Percentiles rank a stretch among this genome's conserved stretches.
Evolutionary conservation across 2,113 vertebrate species (phyloP).

Genomic region (Regulus satrapa): DNA sequence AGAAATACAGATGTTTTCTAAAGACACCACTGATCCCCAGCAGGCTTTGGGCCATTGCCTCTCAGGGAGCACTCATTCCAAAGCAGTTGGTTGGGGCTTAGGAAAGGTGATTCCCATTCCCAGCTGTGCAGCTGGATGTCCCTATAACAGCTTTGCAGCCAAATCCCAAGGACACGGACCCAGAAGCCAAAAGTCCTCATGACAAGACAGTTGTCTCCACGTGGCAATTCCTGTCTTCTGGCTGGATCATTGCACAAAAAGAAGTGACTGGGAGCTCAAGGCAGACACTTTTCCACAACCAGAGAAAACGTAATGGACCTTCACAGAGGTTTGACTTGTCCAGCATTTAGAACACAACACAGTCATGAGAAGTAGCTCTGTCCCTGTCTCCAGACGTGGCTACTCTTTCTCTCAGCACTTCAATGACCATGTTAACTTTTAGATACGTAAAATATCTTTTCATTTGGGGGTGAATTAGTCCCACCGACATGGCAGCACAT

Average conservation of each 20-base stretch:
- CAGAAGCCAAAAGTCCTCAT: background rate
- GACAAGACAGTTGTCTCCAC: background rate
- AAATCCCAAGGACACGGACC: background rate
- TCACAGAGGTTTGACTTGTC: background rate
- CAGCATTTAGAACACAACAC: background rate
- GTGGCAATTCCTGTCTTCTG: background rate
- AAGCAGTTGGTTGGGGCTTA: background rate
- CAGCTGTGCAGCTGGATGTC: background rate
- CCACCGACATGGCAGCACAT: background rate
- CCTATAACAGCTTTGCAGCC: background rate
- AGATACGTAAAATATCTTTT: background rate
- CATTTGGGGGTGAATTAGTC: background rate
- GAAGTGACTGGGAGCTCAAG: background rate
- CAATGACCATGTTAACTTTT: fast-evolving
- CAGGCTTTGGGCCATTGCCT: background rate
- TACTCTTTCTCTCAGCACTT: background rate
- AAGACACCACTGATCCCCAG: background rate
- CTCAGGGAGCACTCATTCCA: background rate
- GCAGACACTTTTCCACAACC: background rate
- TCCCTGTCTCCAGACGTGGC: background rate
- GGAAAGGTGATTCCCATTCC: background rate
- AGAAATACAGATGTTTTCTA: background rate
- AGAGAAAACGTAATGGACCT: background rate
- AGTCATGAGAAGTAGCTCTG: background rate
- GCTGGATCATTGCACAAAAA: background rate